phyloP scores from a whole-genome alignment of 2,113 vertebrate genomes.

The Phoxinus phoxinus region DNA sequence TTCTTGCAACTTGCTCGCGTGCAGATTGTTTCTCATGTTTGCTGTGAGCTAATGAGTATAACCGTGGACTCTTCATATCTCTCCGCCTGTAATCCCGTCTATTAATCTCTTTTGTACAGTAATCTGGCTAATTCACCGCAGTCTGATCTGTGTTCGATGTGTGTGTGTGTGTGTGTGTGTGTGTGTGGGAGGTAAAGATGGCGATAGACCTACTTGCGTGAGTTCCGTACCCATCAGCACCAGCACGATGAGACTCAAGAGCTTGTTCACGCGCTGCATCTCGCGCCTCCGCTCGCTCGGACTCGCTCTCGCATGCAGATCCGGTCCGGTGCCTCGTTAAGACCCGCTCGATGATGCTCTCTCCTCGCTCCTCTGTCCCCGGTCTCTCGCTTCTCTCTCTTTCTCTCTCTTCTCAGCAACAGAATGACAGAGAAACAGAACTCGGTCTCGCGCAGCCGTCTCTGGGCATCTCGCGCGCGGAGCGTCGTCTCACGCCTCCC shows the following conservation, averaged over 20 bases:
- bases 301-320: conserved; percentile 82
- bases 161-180: conserved; percentile 6
- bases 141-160: conserved; percentile 28
- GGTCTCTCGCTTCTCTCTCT: conserved; percentile 16
- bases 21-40: neutral
- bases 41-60: neutral
- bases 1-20: neutral
- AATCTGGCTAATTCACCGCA: conserved; percentile 63
- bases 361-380: conserved; percentile 18
- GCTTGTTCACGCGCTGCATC: conserved; percentile 93
- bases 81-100: conserved; percentile 66
- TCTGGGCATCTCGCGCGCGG: conserved; percentile 85
- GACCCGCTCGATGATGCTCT: conserved; percentile 33
- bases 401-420: conserved; percentile 68
- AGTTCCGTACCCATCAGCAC: conserved; percentile 96
- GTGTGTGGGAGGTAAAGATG: conserved; percentile 71
- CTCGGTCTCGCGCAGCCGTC: conserved; percentile 76
- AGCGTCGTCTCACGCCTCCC: conserved; percentile 59
- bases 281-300: conserved; percentile 80
- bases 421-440: conserved; percentile 75
- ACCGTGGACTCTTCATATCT: neutral
- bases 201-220: conserved; percentile 93
- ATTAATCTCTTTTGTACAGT: conserved; percentile 63
- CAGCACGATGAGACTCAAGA: conserved; percentile 90
- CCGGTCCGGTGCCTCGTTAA: conserved; percentile 49